These are phyloP conservation scores for Phalera bucephala DNA, from an alignment of 2,888 invertebrate species.

Conservation along the genomic window DNA sequence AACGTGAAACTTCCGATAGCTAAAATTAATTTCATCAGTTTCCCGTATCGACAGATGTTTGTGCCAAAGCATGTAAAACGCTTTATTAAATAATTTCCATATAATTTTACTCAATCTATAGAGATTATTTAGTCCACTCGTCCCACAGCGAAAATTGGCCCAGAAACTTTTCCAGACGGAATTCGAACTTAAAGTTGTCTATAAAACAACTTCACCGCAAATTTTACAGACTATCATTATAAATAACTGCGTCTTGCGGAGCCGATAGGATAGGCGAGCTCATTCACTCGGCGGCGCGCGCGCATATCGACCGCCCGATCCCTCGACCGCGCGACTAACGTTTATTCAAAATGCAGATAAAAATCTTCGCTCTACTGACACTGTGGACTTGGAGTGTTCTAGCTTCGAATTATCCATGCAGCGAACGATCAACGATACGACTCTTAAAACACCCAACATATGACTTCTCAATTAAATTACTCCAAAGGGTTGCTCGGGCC, in stretches of 20 bases:
- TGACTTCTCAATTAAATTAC: slow-evolving; percentile 51
- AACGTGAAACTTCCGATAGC: too few species aligned
- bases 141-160: too few species aligned
- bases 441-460: slow-evolving; percentile 49
- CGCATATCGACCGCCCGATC: slow-evolving; percentile 4
- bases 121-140: too few species aligned
- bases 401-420: slow-evolving; percentile 37
- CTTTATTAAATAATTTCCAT: too few species aligned
- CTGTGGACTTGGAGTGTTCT: slow-evolving; percentile 19
- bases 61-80: too few species aligned
- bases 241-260: slow-evolving; percentile 19
- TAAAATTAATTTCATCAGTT: too few species aligned
- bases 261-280: slow-evolving; percentile 1
- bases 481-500: slow-evolving; percentile 52
- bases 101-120: too few species aligned
- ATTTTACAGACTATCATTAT: slow-evolving; percentile 14
- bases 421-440: slow-evolving; percentile 33
- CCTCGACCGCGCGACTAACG: not conserved
- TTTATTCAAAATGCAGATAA: slow-evolving; percentile 31
- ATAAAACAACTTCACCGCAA: slow-evolving; percentile 1
- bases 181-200: slow-evolving; percentile 10
- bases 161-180: slow-evolving; percentile 4
- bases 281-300: slow-evolving; percentile 24
- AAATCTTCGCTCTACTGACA: slow-evolving; percentile 30
- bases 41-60: too few species aligned